phyloP scores from a whole-genome alignment of 2,113 vertebrate genomes.

The Tenrec ecaudatus region DNA sequence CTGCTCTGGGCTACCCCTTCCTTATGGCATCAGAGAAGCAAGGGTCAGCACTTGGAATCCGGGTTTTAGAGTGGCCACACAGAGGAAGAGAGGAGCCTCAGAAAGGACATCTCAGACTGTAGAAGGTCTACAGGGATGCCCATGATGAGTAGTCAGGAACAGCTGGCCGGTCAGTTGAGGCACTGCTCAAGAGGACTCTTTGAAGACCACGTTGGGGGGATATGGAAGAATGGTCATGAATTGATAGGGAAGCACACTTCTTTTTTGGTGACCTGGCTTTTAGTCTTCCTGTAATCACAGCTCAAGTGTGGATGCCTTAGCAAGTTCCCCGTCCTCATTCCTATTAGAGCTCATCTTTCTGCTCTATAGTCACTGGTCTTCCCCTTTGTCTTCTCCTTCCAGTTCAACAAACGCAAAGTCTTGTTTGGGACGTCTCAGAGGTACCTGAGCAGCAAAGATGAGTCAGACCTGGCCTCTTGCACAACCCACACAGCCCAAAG shows the following conservation, averaged over 20 bases:
- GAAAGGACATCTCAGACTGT: too few relatives aligned
- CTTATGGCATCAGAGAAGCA: not conserved
- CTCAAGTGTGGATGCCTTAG: not conserved
- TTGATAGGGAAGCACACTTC: not conserved
- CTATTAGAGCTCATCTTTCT: not conserved
- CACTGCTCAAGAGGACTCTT: not conserved
- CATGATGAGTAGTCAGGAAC: conserved; percentile 1
- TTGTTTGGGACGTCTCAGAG: not conserved
- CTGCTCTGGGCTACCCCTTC: not conserved
- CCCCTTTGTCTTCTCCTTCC: not conserved
- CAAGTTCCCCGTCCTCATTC: not conserved
- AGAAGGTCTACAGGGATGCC: not conserved
- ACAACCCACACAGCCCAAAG: too few relatives aligned
- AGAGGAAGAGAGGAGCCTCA: not conserved
- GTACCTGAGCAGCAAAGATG: not conserved
- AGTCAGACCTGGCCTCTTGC: not conserved
- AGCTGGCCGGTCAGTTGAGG: conserved; percentile 7
- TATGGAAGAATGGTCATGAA: not conserved
- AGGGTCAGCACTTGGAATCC: conserved; percentile 20
- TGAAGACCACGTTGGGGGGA: not conserved
- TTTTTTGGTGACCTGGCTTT: not conserved
- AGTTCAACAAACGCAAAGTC: not conserved
- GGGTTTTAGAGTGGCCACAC: conserved; percentile 12
- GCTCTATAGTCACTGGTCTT: not conserved
- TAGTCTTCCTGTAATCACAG: not conserved